phyloP scores from a whole-genome alignment of 2,797 vertebrate species.

The Yasuhikotakia modesta region DNA sequence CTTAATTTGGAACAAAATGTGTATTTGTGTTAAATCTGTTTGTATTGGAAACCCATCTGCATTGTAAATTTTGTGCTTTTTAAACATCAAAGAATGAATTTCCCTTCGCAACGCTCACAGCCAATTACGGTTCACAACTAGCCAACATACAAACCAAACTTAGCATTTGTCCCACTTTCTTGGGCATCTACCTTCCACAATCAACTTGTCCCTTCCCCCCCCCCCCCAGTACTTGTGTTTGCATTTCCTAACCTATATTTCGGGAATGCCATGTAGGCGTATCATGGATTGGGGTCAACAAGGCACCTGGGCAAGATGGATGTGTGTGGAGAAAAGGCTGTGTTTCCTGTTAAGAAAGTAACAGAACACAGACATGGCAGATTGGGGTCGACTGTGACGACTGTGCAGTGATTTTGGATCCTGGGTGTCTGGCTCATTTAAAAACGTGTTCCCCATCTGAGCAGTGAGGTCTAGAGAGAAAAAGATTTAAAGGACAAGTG shows the following conservation, averaged over 20 bases:
- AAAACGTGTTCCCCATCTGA: constrained; percentile 49
- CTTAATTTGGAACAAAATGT: not conserved
- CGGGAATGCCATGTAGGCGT: constrained; percentile 2
- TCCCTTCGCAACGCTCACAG: not conserved
- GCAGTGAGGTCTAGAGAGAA: constrained; percentile 23
- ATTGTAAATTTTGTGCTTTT: not conserved
- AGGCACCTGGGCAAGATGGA: constrained; percentile 27
- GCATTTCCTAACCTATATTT: constrained; percentile 32
- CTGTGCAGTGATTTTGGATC: constrained; percentile 41
- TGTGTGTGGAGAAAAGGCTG: constrained; percentile 28
- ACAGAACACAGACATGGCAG: constrained; percentile 46
- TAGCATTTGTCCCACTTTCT: constrained; percentile 46
- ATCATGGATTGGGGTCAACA: constrained; percentile 21
- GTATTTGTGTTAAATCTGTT: not conserved
- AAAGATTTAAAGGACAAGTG: constrained; percentile 4
- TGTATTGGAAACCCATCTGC: not conserved
- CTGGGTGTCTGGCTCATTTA: constrained; percentile 50
- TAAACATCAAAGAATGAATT: not conserved
- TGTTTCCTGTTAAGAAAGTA: constrained; percentile 16
- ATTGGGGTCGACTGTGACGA: constrained; percentile 55
- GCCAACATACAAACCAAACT: not conserved
- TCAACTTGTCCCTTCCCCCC: constrained; percentile 10
- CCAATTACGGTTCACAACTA: not conserved
- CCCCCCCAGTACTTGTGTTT: constrained; percentile 22
- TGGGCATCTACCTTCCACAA: constrained; percentile 8